Evolutionary conservation across 1,140 invertebrate species (phyloP).

Genomic region (Drosophila persimilis): DNA sequence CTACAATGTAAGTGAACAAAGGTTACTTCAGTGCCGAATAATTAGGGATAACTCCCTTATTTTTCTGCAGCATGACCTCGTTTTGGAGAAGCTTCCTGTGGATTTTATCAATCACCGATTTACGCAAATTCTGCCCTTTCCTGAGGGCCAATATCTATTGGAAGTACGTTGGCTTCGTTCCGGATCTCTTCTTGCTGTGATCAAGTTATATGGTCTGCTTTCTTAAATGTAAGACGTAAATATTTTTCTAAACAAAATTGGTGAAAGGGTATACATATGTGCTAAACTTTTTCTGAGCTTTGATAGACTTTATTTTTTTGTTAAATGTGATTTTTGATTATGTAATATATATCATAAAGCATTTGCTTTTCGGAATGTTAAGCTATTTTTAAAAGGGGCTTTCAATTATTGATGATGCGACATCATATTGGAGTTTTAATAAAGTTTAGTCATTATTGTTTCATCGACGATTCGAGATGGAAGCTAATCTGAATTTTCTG

Average conservation of each 20-base stretch:
- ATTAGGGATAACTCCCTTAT: background rate
- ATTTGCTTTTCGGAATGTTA: no score
- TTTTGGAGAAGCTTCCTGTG: constrained; percentile 9
- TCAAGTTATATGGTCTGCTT: background rate
- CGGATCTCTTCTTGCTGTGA: background rate
- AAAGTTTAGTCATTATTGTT: no score
- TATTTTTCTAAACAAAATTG: background rate
- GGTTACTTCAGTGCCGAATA: background rate
- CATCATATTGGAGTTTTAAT: no score
- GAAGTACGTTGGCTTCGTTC: background rate
- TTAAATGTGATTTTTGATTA: no score
- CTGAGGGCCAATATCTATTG: constrained; percentile 19
- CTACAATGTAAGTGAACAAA: background rate
- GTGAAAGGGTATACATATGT: background rate
- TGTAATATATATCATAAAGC: no score
- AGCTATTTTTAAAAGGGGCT: no score
- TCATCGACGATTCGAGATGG: no score
- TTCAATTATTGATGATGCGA: no score
- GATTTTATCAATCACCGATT: background rate
- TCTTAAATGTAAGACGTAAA: background rate
- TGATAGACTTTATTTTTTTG: no score
- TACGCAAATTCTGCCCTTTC: constrained; percentile 10
- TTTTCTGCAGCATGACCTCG: background rate
- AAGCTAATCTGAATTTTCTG: no score
- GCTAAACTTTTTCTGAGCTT: no score